A percentile compares a stretch with the other conserved stretches of the same genome.
phyloP scores from a whole-genome alignment of 2,113 vertebrate genomes.

The Naja naja region DNA sequence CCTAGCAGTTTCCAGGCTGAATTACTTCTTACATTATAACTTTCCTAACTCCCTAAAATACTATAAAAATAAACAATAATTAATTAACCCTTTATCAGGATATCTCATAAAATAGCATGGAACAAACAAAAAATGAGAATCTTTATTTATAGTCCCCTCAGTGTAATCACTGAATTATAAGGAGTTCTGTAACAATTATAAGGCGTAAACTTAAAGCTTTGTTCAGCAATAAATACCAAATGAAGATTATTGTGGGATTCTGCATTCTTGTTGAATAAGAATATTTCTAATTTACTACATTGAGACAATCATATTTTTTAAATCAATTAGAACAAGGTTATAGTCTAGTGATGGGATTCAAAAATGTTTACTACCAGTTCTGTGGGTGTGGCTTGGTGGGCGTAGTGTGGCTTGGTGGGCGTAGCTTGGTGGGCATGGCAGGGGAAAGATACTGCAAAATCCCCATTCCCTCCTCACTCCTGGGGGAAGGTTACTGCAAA shows the following conservation, averaged over 20 bases:
- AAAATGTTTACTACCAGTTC: too few relatives aligned
- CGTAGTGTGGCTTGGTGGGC: too few relatives aligned
- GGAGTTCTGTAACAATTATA: not conserved
- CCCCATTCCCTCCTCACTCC: too few relatives aligned
- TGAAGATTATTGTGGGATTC: not conserved
- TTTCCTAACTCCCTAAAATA: not conserved
- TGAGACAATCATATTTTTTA: not conserved
- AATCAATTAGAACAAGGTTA: not conserved
- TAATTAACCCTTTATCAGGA: not conserved
- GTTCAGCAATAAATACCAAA: not conserved
- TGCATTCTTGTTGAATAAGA: not conserved
- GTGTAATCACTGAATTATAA: not conserved
- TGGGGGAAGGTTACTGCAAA: too few relatives aligned
- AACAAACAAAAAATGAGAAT: not conserved
- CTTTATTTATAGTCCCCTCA: not conserved
- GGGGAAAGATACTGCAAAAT: too few relatives aligned
- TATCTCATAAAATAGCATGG: not conserved
- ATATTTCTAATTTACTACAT: not conserved
- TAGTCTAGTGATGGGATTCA: not conserved
- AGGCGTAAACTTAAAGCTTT: not conserved
- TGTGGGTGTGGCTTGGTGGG: too few relatives aligned
- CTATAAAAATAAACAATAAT: not conserved
- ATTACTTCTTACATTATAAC: not conserved
- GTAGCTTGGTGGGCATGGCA: too few relatives aligned
- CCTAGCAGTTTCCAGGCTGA: not conserved